Evolutionary conservation across 1,140 invertebrate genomes (phyloP).

Genomic region (Polypedilum pembai): DNA sequence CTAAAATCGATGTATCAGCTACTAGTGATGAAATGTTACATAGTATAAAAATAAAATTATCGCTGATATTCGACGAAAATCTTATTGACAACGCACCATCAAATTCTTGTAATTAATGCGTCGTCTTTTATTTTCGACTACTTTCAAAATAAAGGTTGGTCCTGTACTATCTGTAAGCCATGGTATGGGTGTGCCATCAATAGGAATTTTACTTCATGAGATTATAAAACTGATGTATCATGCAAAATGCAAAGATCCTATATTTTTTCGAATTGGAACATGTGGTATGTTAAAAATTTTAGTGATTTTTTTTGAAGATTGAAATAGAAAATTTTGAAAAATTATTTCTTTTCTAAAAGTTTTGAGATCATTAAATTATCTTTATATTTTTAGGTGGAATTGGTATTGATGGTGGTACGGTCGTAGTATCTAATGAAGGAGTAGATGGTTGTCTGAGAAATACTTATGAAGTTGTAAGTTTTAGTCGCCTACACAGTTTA

Average conservation of each 20-base stretch:
- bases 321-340: too few species aligned
- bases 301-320: too few species aligned
- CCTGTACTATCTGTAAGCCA: constrained; percentile 49
- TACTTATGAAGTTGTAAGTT: constrained; percentile 53
- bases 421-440: constrained; percentile 59
- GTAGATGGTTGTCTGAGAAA: constrained; percentile 54
- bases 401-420: constrained; percentile 59
- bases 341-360: too few species aligned
- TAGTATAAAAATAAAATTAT: too few species aligned
- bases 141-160: constrained; percentile 30
- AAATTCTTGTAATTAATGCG: too few species aligned
- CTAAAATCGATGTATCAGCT: too few species aligned
- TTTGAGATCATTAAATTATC: too few species aligned
- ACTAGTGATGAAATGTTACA: too few species aligned
- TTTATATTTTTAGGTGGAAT: constrained; percentile 50
- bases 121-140: too few species aligned
- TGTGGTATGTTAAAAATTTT: constrained; percentile 44
- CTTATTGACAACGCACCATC: too few species aligned
- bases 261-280: constrained; percentile 68
- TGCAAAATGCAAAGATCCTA: constrained; percentile 59
- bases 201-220: constrained; percentile 69
- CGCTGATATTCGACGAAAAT: too few species aligned
- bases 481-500: too few species aligned
- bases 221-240: constrained; percentile 69
- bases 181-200: constrained; percentile 71